These are phyloP conservation scores for Aegotheles bennettii DNA, from an alignment of 2,113 vertebrate species.

Conservation along the genomic window DNA sequence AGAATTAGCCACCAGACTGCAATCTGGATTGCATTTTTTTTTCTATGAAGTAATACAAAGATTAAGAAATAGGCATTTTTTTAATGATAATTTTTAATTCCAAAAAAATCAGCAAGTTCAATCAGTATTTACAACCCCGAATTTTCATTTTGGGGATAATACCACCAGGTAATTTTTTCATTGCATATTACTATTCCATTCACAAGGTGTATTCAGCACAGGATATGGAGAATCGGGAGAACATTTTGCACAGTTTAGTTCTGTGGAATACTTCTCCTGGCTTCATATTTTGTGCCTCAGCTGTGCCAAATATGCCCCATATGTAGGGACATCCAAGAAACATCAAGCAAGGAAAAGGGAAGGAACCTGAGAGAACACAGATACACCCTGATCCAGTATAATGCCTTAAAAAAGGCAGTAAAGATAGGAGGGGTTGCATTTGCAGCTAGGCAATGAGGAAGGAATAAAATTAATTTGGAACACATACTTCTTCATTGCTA, in stretches of 20 bases:
- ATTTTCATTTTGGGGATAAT: not conserved
- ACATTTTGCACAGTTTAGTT: not conserved
- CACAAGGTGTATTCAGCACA: not conserved
- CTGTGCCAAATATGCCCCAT: not conserved
- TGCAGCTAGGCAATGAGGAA: not conserved
- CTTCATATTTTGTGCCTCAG: not conserved
- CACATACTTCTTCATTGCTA: not conserved
- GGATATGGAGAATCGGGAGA: not conserved
- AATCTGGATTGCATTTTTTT: not conserved
- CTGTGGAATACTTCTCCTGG: not conserved
- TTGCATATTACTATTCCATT: not conserved
- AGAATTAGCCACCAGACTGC: not conserved
- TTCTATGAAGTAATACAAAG: not conserved
- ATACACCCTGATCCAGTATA: not conserved
- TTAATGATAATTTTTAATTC: not conserved
- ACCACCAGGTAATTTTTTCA: not conserved
- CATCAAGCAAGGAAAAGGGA: not conserved
- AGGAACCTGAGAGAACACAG: not conserved
- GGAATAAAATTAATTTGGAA: not conserved
- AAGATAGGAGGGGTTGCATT: not conserved
- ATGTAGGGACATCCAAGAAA: not conserved
- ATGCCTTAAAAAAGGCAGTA: not conserved
- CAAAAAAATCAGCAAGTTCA: not conserved
- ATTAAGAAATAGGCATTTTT: not conserved
- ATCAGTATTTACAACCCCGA: not conserved